These are phyloP conservation scores for Panopea generosa DNA, from an alignment of 2,888 invertebrate species.

Conservation along the genomic window DNA sequence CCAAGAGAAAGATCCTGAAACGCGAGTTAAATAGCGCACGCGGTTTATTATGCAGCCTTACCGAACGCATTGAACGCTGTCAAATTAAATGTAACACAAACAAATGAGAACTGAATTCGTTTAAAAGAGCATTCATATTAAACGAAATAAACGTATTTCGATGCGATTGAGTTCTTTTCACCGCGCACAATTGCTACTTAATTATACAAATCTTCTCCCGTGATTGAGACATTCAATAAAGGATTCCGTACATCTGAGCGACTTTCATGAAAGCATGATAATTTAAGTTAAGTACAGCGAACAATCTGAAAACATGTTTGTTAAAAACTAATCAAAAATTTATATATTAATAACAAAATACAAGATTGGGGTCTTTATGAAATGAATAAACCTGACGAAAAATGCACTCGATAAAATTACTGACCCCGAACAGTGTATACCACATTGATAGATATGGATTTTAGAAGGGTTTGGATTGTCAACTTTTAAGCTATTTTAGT, in stretches of 20 bases:
- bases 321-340: too few species aligned
- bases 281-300: conserved; percentile 11
- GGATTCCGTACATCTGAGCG: conserved; percentile 32
- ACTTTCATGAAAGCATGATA: conserved; percentile 26
- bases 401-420: too few species aligned
- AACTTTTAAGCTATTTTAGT: too few species aligned
- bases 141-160: conserved; percentile 12
- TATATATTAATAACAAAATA: too few species aligned
- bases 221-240: conserved; percentile 28
- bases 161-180: background rate
- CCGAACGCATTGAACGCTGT: conserved; percentile 43
- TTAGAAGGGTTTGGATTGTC: too few species aligned
- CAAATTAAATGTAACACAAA: conserved; percentile 18
- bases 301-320: too few species aligned
- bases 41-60: conserved; percentile 33
- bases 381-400: too few species aligned
- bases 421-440: too few species aligned
- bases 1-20: conserved; percentile 25
- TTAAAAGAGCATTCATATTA: conserved; percentile 35
- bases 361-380: too few species aligned
- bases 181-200: conserved; percentile 14
- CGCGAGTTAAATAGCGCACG: conserved; percentile 50
- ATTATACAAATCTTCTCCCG: conserved; percentile 25
- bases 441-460: too few species aligned
- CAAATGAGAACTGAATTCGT: conserved; percentile 20